Conservation (phyloP, 2,113 vertebrate genomes). For the Dromaius novaehollandiae region DNA sequence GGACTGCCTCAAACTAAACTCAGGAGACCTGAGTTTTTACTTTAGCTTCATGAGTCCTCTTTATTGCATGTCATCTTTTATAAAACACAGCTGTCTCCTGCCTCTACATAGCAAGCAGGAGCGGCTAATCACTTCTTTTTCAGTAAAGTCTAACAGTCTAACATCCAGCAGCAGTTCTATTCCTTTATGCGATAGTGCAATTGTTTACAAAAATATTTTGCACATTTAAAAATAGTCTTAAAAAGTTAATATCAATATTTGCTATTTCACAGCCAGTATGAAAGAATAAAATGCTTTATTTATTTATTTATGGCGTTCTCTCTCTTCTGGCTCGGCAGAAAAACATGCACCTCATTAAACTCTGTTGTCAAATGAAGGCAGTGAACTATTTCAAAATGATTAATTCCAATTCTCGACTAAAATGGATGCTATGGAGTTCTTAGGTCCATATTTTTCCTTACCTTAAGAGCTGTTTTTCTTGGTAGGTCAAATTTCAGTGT, state of each 20-base stretch:
- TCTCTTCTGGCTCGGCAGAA: neutral
- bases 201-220: neutral
- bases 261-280: neutral
- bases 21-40: neutral
- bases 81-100: neutral
- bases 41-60: neutral
- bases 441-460: neutral
- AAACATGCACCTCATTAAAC: neutral
- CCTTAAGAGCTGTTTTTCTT: neutral
- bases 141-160: neutral
- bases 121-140: neutral
- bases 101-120: neutral
- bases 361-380: neutral
- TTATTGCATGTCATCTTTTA: neutral
- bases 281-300: neutral
- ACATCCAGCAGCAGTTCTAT: neutral
- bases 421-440: neutral
- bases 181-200: neutral
- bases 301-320: neutral
- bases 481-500: neutral
- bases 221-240: neutral
- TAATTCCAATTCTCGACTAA: neutral
- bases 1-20: neutral
- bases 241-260: neutral
- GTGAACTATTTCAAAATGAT: neutral